Evolutionary conservation across 1,140 invertebrate genomes (phyloP).

Genomic region (Trichonephila inaurata): DNA sequence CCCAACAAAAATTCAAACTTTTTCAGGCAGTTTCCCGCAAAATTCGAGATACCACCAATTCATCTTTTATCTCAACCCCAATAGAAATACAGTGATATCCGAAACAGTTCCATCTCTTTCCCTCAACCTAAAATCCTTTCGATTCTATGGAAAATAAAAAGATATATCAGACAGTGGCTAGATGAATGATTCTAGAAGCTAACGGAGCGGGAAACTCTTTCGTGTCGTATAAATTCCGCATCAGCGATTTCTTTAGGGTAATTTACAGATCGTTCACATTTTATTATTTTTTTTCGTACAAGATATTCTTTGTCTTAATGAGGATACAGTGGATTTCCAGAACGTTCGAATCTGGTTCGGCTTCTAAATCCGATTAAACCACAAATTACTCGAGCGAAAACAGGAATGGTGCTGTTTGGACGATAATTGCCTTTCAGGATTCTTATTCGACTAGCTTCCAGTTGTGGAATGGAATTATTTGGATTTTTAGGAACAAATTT

Average conservation of each 20-base stretch:
- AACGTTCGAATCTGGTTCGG: background rate
- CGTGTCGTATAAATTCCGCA: conserved; percentile 53
- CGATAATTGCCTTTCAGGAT: background rate
- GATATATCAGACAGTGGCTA: background rate
- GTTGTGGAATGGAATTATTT: background rate
- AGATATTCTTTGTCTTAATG: background rate
- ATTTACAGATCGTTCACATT: conserved; percentile 26
- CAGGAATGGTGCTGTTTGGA: background rate
- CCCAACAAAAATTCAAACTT: too few species aligned
- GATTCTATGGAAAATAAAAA: background rate
- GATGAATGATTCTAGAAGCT: conserved; percentile 14
- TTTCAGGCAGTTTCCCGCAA: too few species aligned
- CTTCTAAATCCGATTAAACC: conserved; percentile 30
- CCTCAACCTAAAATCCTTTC: background rate
- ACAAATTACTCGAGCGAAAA: background rate
- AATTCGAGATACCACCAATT: background rate
- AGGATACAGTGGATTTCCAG: background rate
- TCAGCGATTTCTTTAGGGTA: conserved; percentile 43
- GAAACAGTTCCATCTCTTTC: background rate
- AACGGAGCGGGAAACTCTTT: conserved; percentile 32
- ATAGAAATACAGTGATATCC: background rate
- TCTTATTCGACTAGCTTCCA: background rate
- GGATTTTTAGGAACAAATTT: background rate
- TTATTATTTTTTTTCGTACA: background rate
- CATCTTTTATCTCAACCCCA: background rate